A percentile compares a stretch with the other conserved stretches of the same genome.
phyloP scores from a whole-genome alignment of 1,140 invertebrate genomes.

The Pygmarrhopalites habei region DNA sequence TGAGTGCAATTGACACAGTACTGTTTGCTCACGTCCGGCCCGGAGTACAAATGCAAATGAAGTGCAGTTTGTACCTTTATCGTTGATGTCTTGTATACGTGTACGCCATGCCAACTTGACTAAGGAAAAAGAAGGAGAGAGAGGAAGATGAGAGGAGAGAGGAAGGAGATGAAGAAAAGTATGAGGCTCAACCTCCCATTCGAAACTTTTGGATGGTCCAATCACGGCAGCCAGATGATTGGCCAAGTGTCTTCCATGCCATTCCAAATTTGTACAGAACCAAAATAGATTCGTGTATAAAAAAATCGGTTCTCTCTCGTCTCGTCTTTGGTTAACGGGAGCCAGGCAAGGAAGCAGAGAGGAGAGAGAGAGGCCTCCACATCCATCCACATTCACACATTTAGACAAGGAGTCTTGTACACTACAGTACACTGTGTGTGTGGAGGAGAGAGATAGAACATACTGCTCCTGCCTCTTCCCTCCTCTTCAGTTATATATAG shows the following conservation, averaged over 20 bases:
- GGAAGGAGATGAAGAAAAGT: neutral
- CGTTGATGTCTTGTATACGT: constrained; percentile 22
- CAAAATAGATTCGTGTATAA: constrained; percentile 37
- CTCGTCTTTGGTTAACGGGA: constrained; percentile 19
- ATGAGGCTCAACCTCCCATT: constrained; percentile 17
- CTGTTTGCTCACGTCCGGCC: constrained; percentile 26
- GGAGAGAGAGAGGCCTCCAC: too few relatives aligned
- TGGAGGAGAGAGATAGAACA: neutral
- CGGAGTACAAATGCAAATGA: constrained; percentile 39
- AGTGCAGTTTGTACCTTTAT: constrained; percentile 34
- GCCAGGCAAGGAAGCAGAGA: constrained; percentile 8
- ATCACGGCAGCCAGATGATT: constrained; percentile 39
- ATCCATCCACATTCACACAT: neutral
- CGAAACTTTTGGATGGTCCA: constrained; percentile 33
- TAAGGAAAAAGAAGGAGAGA: neutral
- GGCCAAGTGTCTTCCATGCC: constrained; percentile 40
- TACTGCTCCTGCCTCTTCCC: neutral
- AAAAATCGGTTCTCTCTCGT: constrained; percentile 20
- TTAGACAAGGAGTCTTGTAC: neutral
- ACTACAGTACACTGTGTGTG: neutral
- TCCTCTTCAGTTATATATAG: neutral
- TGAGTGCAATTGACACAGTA: too few relatives aligned
- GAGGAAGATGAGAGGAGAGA: neutral
- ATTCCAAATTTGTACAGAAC: constrained; percentile 41
- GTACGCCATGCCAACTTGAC: constrained; percentile 16